Evolutionary conservation across 2,888 invertebrate genomes (phyloP), one percentile per base, ranked within the genome.

Genomic region (Pteria penguin): DNA sequence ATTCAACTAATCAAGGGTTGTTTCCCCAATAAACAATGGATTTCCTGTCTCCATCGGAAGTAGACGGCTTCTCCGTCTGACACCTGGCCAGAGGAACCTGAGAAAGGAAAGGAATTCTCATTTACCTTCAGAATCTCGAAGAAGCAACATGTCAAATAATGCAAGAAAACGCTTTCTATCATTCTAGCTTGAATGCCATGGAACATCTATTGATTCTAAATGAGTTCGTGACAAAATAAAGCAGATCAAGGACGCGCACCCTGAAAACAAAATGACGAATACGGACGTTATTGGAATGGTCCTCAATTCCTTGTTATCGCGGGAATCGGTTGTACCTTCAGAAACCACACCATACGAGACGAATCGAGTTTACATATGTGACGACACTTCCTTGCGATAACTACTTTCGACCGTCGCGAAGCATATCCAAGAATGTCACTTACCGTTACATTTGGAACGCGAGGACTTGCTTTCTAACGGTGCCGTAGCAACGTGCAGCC

Each of bases 131-230:
- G n/a, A n/a, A n/a, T n/a, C n/a, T n/a, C n/a, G n/a, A n/a, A n/a
- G n/a, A n/a, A n/a, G n/a, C n/a, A n/a, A n/a, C n/a, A n/a, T 36
- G 14, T 36, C 45, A 5, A 14, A 60, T 60, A 60, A 27, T 60
- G 60, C 60, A 5, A 60, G 27, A 60, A 60, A 27, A 26, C 60
- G 60, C 26, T 24, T 5, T 60, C 60, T 27, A 26, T 24, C 60
- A 60, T 60, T 60, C 60, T 26, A 60, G 26, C 60, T 60, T 60
- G 24, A 60, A 26, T 60, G 60, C 27, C 60, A 24, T 5, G 60
- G 60, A 24, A 27, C 60, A 26, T 24, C 22, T 26, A 27, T 14
- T 11, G 24, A 60, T 60, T 60, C 60, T 5, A 60, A 60, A 14
- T 18, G 11, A 26, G 5, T 24, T 60, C 60, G 60, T n/a, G 55